Evolutionary conservation across 2,888 invertebrate species (phyloP), one percentile per base, ranked within the genome.

Genomic region (Anticlea derivata): DNA sequence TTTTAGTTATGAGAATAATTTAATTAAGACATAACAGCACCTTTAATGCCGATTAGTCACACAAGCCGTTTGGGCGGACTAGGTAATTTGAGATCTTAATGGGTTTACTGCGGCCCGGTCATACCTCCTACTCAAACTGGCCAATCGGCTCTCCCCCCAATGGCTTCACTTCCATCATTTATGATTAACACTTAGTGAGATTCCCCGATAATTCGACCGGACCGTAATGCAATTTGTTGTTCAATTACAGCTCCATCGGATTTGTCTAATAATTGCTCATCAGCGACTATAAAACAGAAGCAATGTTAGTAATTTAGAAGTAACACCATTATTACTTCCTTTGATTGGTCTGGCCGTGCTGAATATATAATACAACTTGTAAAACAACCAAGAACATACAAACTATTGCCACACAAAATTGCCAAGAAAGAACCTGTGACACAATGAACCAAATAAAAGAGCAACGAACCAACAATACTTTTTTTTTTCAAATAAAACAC

Each of bases 21-120:
- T 84, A 90, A 90, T 90, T 88, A 88, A 86, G 85, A 85, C 77
- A 83, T 86, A 86, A 84, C 84, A 84, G 79, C 83, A 81, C 80
- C 80, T 84, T 83, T 86, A 85, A 87, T 82, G 72, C 80, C 86
- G 88, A 89, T 90, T 89, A 88, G 89, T 86, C 87, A 87, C 86
- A 87, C 87, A 74, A 80, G 78, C 77, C 80, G 75, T 84, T 86
- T 86, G 87, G 88, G 86, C 87, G 87, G 86, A 76, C 72, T 77
- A 69, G 76, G 88, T 87, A 89, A 89, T 87, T 85, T 80, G 86
- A 89, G 78, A 84, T 70, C 73, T 72, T 83, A 83, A 87, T 86
- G 78, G 83, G 75, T 81, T 87, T 85, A 86, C 68, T 65, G 75
- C 75, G 80, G 84, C 78, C 80, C 74, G 77, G 75, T 68, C 66